A percentile compares a stretch with the other conserved stretches of the same genome.
These are phyloP conservation scores for Coleophora flavipennella DNA, from an alignment of 2,888 invertebrate genomes.

Conservation along the genomic window DNA sequence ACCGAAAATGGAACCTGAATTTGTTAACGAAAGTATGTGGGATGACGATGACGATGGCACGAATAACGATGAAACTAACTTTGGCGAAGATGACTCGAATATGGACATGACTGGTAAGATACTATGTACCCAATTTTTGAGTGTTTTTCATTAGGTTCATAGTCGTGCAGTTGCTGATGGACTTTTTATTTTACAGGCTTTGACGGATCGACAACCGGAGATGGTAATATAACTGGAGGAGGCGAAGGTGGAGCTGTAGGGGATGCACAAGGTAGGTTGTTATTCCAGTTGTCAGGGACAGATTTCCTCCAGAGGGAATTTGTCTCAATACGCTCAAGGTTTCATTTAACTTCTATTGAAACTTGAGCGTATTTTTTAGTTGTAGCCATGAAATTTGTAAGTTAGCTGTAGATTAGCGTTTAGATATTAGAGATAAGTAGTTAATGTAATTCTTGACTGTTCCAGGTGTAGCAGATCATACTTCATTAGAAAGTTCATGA, in stretches of 20 bases:
- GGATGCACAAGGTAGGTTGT: conserved; percentile 73
- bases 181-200: conserved; percentile 40
- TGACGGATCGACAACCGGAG: conserved; percentile 66
- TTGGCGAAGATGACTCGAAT: conserved; percentile 77
- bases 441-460: conserved; percentile 12
- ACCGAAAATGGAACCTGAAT: conserved; percentile 79
- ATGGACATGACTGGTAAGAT: conserved; percentile 74
- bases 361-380: conserved; percentile 22
- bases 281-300: conserved; percentile 19
- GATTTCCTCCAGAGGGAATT: conserved; percentile 14
- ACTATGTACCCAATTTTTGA: too few species aligned
- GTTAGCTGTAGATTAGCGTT: conserved; percentile 21
- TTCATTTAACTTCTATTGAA: conserved; percentile 1
- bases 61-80: conserved; percentile 75
- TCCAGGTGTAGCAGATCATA: conserved; percentile 13
- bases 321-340: conserved; percentile 20
- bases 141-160: too few species aligned
- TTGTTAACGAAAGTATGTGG: conserved; percentile 74
- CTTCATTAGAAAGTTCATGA: conserved; percentile 16
- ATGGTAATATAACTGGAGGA: conserved; percentile 63
- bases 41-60: conserved; percentile 75
- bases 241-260: conserved; percentile 70
- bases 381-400: conserved; percentile 64
- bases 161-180: neutral
- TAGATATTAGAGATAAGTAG: conserved; percentile 9